Base-by-base conservation (phyloP, 2,797 vertebrate species). In the Molossus alvarezi region DNA sequence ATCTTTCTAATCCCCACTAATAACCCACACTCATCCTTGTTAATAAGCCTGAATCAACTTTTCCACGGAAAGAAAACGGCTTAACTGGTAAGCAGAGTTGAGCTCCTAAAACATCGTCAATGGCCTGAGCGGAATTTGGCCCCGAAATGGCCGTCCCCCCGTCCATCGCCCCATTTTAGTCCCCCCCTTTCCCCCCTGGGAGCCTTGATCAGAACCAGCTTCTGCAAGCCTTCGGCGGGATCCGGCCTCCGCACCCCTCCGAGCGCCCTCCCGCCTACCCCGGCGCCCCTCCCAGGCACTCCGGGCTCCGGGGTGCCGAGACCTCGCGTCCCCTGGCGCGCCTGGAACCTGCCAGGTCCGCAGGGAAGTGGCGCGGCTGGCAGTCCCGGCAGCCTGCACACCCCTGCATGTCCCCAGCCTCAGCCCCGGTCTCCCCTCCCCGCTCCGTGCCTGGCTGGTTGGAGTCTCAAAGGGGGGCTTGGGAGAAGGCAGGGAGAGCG, bases 41-140 rank as follows among this genome's bases (percentile, higher is more conserved):
- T 88, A 29, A 79, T 17, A 51, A 94, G 29, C 20, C 41, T 0
- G 81, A n/a, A 88, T 45, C 92, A 92, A 88, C 82, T 96, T 96
- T 88, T 95, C 94, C 1, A 13, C 37, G n/a, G 73, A 23, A 82
- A 67, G 79, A 75, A 76, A 83, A 33, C 21, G 29, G 88, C 45
- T 75, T 81, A n/a, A 33, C 25, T 21, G 80, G 45, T 8, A 9
- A 65, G 37, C 69, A 60, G 67, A 55, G 37, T 2, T 9, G 57
- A 45, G 88, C 27, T 67, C 90, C 79, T 41, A 17, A 55, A 33
- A 51, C 51, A 5, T 13, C 45, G 0, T 12, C 76, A 1, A 3
- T 1, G 65, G 76, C 64, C 57, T 33, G 4, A 82, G 64, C 20
- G 4, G 57, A 41, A 3, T 51, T 15, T 10, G 27, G 73, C 72